Base-by-base conservation (phyloP, 2,888 invertebrate genomes). In the Caenorhabditis plicata region DNA sequence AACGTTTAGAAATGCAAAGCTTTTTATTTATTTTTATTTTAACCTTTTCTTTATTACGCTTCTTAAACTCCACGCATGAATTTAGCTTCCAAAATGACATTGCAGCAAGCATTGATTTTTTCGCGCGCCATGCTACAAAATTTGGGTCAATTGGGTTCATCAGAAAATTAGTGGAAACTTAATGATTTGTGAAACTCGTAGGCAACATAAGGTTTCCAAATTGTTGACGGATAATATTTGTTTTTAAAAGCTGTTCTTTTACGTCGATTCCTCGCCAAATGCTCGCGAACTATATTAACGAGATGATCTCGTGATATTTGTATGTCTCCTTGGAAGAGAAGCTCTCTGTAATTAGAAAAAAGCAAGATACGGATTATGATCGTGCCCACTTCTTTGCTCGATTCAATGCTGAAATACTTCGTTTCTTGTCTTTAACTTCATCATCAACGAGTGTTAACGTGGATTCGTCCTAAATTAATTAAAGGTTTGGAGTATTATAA, bases 301-400 rank as follows among this genome's bases (percentile, higher is more conserved):
- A 63, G 44, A 26, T 63, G 63, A 15, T 47, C 47, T 19, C 42
- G 41, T 22, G 63, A 53, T n/a, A 63, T 31, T 32, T 51, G 52
- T n/a, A 63, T 63, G 31, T 63, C 63, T 19, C 63, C 63, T 53
- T 63, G 56, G 50, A 57, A 63, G 7, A 63, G 41, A 13, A 63
- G 39, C 19, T 56, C 56, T 31, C 63, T 63, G 36, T 19, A 61
- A 43, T 4, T n/a, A n/a, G n/a, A n/a, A n/a, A n/a, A n/a, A n/a
- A n/a, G n/a, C n/a, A n/a, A n/a, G n/a, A n/a, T n/a, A n/a, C n/a
- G n/a, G n/a, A n/a, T n/a, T n/a, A n/a, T n/a, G n/a, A n/a, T n/a
- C n/a, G n/a, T n/a, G n/a, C n/a, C n/a, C n/a, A n/a, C n/a, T n/a
- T n/a, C n/a, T n/a, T n/a, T n/a, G n/a, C n/a, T n/a, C n/a, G n/a